Evolutionary conservation across 1,140 invertebrate species (phyloP).

Genomic region (Caerostris extrusa): DNA sequence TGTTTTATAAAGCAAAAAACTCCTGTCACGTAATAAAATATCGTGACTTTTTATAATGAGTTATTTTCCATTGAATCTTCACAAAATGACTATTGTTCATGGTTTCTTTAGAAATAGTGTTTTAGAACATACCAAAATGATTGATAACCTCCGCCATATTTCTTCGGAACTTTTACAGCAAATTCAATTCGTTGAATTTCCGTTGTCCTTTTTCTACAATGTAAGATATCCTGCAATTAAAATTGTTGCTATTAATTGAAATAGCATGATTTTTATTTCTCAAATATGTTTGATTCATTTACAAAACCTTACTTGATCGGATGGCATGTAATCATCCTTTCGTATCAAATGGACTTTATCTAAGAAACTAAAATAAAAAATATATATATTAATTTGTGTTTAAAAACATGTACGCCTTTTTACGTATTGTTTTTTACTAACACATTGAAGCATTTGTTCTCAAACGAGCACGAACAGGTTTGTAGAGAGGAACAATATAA

Average conservation of each 20-base stretch:
- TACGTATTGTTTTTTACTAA: no score
- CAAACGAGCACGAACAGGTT: no score
- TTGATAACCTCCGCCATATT: constrained; percentile 86
- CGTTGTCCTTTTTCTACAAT: constrained; percentile 87
- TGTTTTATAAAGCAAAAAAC: no score
- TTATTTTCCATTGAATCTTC: background rate
- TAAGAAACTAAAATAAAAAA: constrained; percentile 85
- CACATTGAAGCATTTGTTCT: no score
- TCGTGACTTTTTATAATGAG: background rate
- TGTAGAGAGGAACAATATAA: no score
- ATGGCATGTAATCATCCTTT: constrained; percentile 85
- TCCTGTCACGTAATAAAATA: no score
- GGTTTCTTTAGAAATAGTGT: background rate
- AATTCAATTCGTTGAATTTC: constrained; percentile 89
- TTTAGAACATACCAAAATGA: constrained; percentile 84
- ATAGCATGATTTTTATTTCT: background rate
- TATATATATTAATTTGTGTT: no score
- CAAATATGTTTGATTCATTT: background rate
- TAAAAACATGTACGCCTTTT: no score
- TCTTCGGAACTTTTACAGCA: constrained; percentile 86
- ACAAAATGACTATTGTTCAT: background rate
- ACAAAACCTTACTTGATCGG: constrained; percentile 82
- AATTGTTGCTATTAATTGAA: constrained; percentile 31
- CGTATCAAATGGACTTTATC: constrained; percentile 85
- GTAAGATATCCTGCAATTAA: constrained; percentile 85